phyloP scores from a whole-genome alignment of 2,113 vertebrate genomes.

The Corythaixoides concolor region DNA sequence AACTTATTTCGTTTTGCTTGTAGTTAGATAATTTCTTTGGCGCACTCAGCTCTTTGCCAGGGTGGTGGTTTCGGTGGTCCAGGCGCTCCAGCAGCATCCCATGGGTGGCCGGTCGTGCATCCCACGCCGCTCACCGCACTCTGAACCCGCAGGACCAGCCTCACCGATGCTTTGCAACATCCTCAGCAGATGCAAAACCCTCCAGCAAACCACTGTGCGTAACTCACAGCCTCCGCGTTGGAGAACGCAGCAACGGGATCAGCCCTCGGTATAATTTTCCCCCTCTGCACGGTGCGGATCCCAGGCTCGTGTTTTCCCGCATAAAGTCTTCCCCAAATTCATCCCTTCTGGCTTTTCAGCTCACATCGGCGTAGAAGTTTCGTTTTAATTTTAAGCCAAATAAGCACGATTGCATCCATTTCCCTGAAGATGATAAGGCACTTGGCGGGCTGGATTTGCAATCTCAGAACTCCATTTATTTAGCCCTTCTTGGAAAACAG shows the following conservation, averaged over 20 bases:
- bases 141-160: not conserved
- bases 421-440: slow-evolving; percentile 32
- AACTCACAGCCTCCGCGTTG: not conserved
- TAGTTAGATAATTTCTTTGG: not conserved
- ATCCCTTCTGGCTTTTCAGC: slow-evolving; percentile 16
- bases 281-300: not conserved
- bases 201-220: fast-evolving
- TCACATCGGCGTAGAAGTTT: not conserved
- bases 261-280: not conserved
- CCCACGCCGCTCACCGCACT: not conserved
- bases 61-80: fast-evolving
- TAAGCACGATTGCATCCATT: slow-evolving; percentile 28
- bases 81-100: not conserved
- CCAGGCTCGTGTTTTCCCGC: not conserved
- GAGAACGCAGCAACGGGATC: not conserved
- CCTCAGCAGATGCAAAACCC: not conserved
- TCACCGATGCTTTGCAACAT: not conserved
- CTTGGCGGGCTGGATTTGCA: slow-evolving; percentile 47
- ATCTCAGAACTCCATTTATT: slow-evolving; percentile 46
- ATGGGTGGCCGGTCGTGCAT: not conserved
- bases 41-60: not conserved
- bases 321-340: not conserved
- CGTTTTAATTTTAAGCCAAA: slow-evolving; percentile 54
- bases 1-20: not conserved
- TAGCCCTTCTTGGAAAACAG: slow-evolving; percentile 53